Evolutionary conservation across 2,113 vertebrate genomes (phyloP).

Genomic region (Struthio camelus): DNA sequence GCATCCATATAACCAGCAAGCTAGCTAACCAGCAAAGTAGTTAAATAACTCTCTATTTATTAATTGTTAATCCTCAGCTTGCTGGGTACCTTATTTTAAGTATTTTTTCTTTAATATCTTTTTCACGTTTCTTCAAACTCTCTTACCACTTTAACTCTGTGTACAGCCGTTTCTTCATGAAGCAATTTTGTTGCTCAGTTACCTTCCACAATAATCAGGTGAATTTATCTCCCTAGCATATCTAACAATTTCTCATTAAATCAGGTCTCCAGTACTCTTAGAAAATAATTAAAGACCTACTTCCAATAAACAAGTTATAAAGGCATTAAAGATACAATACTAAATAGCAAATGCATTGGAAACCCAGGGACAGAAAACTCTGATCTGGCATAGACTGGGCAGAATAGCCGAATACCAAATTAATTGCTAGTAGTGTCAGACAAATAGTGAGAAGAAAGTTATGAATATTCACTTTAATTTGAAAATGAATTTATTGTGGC

Average conservation of each 20-base stretch:
- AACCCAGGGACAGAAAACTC: slow-evolving; percentile 4
- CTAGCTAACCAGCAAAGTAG: background rate
- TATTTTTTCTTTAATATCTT: background rate
- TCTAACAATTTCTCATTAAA: slow-evolving; percentile 63
- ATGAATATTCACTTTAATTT: slow-evolving; percentile 60
- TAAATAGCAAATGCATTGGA: background rate
- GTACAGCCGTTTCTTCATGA: slow-evolving; percentile 18
- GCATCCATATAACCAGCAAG: background rate
- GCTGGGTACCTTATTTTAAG: background rate
- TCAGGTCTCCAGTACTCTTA: slow-evolving; percentile 13
- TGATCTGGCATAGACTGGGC: background rate
- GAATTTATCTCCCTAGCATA: slow-evolving; percentile 28
- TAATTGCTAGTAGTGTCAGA: slow-evolving; percentile 12
- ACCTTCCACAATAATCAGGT: slow-evolving; percentile 63
- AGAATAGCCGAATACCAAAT: slow-evolving; percentile 7
- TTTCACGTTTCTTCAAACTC: background rate
- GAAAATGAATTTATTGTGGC: slow-evolving; percentile 23
- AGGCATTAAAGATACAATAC: slow-evolving; percentile 38
- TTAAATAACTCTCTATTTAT: background rate
- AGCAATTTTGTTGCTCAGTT: slow-evolving; percentile 46
- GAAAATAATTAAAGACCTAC: slow-evolving; percentile 61
- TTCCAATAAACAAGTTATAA: slow-evolving; percentile 62
- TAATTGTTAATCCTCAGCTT: background rate
- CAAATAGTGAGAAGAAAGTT: slow-evolving; percentile 39
- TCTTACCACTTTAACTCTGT: background rate